Evolutionary conservation across 2,113 vertebrate species (phyloP), one percentile per base, ranked within the genome.

Genomic region (Rhegmatorhina hoffmannsi): DNA sequence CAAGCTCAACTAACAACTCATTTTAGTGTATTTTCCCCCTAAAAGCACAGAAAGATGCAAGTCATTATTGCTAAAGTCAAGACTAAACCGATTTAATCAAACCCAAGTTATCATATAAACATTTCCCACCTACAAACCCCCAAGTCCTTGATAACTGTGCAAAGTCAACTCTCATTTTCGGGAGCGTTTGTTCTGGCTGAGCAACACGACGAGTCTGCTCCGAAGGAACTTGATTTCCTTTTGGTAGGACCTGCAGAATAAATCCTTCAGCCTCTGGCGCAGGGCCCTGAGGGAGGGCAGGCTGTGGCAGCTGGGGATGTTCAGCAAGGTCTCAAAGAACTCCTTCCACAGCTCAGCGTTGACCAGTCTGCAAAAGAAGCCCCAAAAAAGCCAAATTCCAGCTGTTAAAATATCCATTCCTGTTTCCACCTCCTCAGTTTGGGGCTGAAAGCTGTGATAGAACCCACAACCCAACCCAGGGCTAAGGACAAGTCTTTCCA

Each of bases 261-360:
- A 77, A 4, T 95, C 80, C 44, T 72, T 92, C 53, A 99, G 93
- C 25, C 69, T 96, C 60, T 78, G 40, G 31, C 98, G 97, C 49
- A 99, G 92, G 14, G 15, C 40, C 34, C 55, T 49, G 36, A 99
- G 97, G 40, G 97, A 95, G 8, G 98, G 98, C 84, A 97, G 97
- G 19, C 97, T 94, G 31, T 78, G 47, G 95, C 98, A 98, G 62
- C 96, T 97, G 2, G 98, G 98, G 24, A 99, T 95, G 66, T 99
- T 99, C 67, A 99, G 96, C 96, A 99, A 96, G 11, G 94, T 94
- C 81, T 98, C 98, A 96, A 99, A 99, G 93, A 99, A 98, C 12
- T 99, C 98, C n/a, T 94, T 97, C 99, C 99, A 99, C 93, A 97
- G 28, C 4, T 99, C 98, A 43, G 98, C 89, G 19, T 99, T 98